These are phyloP conservation scores for Scophthalmus maximus DNA, from an alignment of 2,113 vertebrate genomes.

Conservation along the genomic window DNA sequence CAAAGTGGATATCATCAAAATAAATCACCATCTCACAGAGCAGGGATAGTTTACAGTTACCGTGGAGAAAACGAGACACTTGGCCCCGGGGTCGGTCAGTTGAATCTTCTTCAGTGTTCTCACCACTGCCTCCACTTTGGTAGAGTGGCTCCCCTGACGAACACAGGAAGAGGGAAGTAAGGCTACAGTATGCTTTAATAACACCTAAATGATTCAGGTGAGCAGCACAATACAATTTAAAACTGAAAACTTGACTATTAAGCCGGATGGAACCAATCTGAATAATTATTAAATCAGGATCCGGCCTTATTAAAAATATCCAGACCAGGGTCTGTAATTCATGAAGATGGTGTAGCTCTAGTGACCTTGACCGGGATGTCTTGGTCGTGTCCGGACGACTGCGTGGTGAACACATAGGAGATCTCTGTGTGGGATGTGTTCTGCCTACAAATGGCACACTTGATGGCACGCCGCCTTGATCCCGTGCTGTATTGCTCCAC, in stretches of 20 bases:
- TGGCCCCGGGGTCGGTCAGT: constrained; percentile 89
- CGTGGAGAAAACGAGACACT: constrained; percentile 97
- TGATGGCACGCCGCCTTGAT: constrained; percentile 90
- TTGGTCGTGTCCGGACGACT: constrained; percentile 88
- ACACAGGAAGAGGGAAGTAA: background rate
- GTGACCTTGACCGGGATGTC: constrained; percentile 94
- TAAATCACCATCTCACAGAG: constrained; percentile 2
- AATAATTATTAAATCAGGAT: too few relatives aligned
- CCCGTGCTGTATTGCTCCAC: constrained; percentile 96
- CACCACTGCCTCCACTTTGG: constrained; percentile 98
- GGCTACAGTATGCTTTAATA: background rate
- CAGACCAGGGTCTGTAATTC: background rate
- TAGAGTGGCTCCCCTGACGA: constrained; percentile 95
- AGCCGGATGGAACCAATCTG: too few relatives aligned
- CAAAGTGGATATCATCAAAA: constrained; percentile 9
- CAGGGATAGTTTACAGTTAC: constrained; percentile 78
- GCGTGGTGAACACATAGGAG: constrained; percentile 96
- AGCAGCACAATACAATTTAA: background rate
- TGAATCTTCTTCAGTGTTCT: constrained; percentile 96
- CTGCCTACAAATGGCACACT: constrained; percentile 97
- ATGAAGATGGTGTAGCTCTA: background rate
- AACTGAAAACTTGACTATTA: background rate
- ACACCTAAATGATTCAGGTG: background rate
- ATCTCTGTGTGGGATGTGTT: constrained; percentile 95
- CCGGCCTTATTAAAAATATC: background rate